Conservation (phyloP, 2,888 invertebrate genomes). For the Trissolcus brochymenae region DNA sequence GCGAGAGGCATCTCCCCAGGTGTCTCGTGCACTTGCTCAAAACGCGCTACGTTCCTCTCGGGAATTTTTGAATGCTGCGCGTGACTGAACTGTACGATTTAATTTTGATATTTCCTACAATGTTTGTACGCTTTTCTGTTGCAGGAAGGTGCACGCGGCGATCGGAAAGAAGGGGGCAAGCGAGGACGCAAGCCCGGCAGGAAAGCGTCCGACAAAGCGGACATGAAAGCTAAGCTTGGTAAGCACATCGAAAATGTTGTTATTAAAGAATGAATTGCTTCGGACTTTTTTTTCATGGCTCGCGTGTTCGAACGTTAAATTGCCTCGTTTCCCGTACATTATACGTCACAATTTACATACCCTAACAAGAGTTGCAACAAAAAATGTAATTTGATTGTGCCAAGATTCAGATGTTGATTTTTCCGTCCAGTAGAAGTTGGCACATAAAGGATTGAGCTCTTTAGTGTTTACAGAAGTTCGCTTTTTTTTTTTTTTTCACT, state of each 20-base stretch:
- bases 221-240: conserved; percentile 96
- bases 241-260: conserved; percentile 62
- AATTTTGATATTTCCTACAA: conserved; percentile 8
- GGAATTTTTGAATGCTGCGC: conserved; percentile 29
- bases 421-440: too few species aligned
- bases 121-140: conserved; percentile 43
- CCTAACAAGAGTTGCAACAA: too few species aligned
- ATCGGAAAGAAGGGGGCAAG: conserved; percentile 89
- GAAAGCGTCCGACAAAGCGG: conserved; percentile 91
- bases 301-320: too few species aligned
- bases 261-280: too few species aligned
- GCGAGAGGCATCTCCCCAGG: conserved; percentile 47
- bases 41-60: conserved; percentile 31
- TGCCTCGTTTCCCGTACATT: too few species aligned
- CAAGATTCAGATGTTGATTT: too few species aligned
- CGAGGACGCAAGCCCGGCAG: conserved; percentile 92
- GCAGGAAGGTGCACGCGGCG: conserved; percentile 79
- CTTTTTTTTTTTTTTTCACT: too few species aligned
- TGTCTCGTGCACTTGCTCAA: conserved; percentile 19
- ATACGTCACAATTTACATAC: too few species aligned
- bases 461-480: too few species aligned
- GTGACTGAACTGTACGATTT: conserved; percentile 26
- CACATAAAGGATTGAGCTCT: too few species aligned
- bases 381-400: too few species aligned
- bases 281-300: too few species aligned